A percentile compares a stretch with the other conserved stretches of the same genome.
These are phyloP conservation scores for Eciton burchellii DNA, from an alignment of 1,140 invertebrate species.

Conservation along the genomic window DNA sequence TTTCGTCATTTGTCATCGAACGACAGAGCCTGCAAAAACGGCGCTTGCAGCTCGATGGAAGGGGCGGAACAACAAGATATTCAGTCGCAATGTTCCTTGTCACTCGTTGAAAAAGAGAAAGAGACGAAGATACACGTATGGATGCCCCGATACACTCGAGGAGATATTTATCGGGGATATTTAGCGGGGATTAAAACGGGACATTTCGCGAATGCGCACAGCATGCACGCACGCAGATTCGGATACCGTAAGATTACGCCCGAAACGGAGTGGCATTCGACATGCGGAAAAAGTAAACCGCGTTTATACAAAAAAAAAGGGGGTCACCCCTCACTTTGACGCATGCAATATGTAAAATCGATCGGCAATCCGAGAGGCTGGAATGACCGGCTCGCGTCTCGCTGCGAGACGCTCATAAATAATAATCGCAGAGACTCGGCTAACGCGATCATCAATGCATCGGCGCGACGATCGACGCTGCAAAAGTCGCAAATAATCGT, in stretches of 20 bases:
- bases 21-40: conserved; percentile 12
- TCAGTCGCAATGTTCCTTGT: conserved; percentile 9
- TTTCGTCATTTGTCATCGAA: background rate
- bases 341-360: conserved; percentile 45
- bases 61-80: conserved; percentile 28
- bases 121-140: too few relatives aligned
- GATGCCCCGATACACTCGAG: background rate
- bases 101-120: conserved; percentile 6
- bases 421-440: conserved; percentile 28
- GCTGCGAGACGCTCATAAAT: background rate
- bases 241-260: conserved; percentile 66
- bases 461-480: background rate
- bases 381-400: background rate
- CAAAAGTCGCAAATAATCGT: background rate
- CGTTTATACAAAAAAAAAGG: background rate
- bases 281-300: conserved; percentile 2
- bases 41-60: conserved; percentile 15
- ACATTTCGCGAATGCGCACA: conserved; percentile 37
- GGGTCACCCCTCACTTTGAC: conserved; percentile 9
- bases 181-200: conserved; percentile 70
- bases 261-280: background rate
- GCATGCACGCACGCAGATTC: conserved; percentile 15
- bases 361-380: background rate
- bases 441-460: background rate
- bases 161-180: conserved; percentile 70